Evolutionary conservation across 2,888 invertebrate species (phyloP).

Genomic region (Caenorhabditis japonica): DNA sequence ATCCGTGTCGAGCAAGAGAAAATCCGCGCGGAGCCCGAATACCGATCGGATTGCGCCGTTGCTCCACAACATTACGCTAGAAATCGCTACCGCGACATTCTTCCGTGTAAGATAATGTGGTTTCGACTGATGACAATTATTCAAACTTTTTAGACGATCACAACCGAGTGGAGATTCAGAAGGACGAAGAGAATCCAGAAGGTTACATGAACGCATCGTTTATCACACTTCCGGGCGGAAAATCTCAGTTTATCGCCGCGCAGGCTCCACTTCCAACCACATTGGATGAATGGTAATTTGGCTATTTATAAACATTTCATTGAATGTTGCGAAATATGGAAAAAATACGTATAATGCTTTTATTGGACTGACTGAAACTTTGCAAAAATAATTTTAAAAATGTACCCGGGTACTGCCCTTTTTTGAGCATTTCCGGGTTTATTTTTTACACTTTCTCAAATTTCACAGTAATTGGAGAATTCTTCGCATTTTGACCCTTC

Average conservation of each 20-base stretch:
- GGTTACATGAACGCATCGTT: constrained; percentile 73
- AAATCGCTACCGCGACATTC: constrained; percentile 73
- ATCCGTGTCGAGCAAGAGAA: constrained; percentile 66
- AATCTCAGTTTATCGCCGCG: constrained; percentile 70
- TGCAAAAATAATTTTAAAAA: too few species aligned
- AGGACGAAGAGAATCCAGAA: constrained; percentile 55
- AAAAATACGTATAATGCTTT: too few species aligned
- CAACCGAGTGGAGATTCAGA: constrained; percentile 64
- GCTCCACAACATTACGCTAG: constrained; percentile 56
- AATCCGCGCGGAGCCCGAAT: constrained; percentile 48
- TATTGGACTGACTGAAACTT: too few species aligned
- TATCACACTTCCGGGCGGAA: constrained; percentile 56
- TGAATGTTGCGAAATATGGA: too few species aligned
- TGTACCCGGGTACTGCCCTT: too few species aligned
- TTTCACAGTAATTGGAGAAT: too few species aligned
- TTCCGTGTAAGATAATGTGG: constrained; percentile 70
- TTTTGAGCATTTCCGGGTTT: too few species aligned
- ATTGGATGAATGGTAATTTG: constrained; percentile 65
- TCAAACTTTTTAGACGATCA: constrained; percentile 64
- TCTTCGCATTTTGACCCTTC: too few species aligned
- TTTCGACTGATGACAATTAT: background rate
- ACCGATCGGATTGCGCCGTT: constrained; percentile 35
- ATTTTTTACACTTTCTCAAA: too few species aligned
- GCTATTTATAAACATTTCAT: background rate
- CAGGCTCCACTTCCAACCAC: constrained; percentile 71